Base-by-base conservation (phyloP, 37 sponge, comb jelly and placozoan genomes). In the Diacarnus erythraeanus region DNA sequence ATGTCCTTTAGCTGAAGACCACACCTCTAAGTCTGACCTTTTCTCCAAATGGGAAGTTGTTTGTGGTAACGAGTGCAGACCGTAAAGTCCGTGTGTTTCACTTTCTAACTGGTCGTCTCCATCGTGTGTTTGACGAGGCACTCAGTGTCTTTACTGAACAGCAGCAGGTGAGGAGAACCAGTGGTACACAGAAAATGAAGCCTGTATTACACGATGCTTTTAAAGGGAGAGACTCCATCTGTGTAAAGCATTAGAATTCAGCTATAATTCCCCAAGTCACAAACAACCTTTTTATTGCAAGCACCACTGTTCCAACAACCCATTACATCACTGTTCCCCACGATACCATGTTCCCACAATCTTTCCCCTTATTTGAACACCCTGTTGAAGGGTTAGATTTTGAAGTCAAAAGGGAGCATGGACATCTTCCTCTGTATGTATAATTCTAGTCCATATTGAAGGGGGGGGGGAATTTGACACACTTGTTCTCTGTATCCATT, bases 81-180 rank as follows among this genome's bases (percentile, higher is more conserved):
- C 63, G 96, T 25, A 95, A 93, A 79, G 91, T 96, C 12, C 37
- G 94, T n/a, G 93, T 97, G 27, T 97, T 95, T 73, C 66, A 75
- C 59, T 90, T 93, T 47, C 72, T 83, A 37, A 95, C 95, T 63
- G 98, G 96, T 42, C 93, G 90, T 72, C 88, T 93, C 38, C 44
- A 91, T 71, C 15, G 88, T 5, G 90, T 94, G 21, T 93, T 91
- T 75, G 94, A 96, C 67, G 97, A 96, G 75, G 59, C 86, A 22
- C 57, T 96, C 67, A 37, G 77, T 22, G 54, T 92, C n/a, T 87
- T 80, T 72, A 87, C 71, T 12, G 85, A 96, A 36, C 80, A 79
- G 25, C 96, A 96, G 54, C 91, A 96, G 83, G 93, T 85, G 6
- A 17, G 30, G 33, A 30, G 40, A 3, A 20, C 60, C 65, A 33